A percentile compares a stretch with the other conserved stretches of the same genome.
Evolutionary conservation across 2,113 vertebrate species (phyloP).

Genomic region (Neofelis nebulosa): DNA sequence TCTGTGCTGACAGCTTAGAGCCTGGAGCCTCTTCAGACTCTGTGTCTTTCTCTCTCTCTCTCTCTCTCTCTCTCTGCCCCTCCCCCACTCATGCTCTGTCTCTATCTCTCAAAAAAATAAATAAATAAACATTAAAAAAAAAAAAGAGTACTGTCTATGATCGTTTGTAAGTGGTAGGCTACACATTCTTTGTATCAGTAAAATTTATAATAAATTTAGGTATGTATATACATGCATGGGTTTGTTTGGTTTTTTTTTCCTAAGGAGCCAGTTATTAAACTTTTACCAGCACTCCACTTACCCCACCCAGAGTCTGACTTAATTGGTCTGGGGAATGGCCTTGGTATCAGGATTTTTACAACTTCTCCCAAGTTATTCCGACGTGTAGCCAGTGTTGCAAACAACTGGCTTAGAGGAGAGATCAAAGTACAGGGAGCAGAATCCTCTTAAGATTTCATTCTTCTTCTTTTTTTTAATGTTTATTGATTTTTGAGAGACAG

Average conservation of each 20-base stretch:
- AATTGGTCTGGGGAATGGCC: neutral
- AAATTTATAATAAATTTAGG: neutral
- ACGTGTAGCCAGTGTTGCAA: neutral
- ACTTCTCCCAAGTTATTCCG: neutral
- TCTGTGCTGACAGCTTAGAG: no score
- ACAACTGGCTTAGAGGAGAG: neutral
- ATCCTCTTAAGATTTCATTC: neutral
- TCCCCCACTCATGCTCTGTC: no score
- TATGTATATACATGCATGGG: accelerated
- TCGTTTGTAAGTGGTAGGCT: neutral
- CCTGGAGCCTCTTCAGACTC: no score
- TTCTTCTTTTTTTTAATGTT: neutral
- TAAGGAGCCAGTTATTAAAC: neutral
- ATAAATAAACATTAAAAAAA: no score
- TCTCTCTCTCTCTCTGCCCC: no score
- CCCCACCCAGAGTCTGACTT: neutral
- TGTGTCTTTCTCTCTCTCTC: no score
- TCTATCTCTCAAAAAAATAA: no score
- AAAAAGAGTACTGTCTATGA: neutral
- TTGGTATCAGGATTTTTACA: neutral
- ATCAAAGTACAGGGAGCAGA: neutral
- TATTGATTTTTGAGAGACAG: no score
- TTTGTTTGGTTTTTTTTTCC: neutral
- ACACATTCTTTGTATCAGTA: neutral
- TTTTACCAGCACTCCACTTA: neutral